Conservation (phyloP, 2,797 vertebrate species). For the Dipus sagitta region DNA sequence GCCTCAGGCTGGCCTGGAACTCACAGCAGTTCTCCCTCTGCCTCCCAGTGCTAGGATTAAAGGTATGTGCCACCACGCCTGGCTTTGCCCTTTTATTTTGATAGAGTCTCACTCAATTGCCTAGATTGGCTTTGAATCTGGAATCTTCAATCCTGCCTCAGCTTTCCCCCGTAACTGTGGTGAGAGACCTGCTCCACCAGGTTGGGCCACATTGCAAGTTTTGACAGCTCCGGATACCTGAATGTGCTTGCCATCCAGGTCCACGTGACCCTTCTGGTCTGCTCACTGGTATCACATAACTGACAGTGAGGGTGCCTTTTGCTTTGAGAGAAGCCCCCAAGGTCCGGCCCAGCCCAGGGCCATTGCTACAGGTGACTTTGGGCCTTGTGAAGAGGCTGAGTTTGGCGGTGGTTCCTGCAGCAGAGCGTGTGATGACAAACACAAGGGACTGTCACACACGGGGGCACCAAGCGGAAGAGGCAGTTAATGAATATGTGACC, state of each 20-base stretch:
- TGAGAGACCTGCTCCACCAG: too few species aligned
- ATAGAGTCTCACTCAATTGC: too few species aligned
- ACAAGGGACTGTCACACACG: background rate
- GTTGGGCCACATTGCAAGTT: background rate
- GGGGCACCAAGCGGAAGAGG: background rate
- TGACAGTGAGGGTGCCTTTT: background rate
- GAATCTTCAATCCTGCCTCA: too few species aligned
- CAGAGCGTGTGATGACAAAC: background rate
- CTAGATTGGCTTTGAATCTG: too few species aligned
- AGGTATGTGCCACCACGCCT: too few species aligned
- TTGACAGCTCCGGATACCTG: background rate
- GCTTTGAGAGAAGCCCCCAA: background rate
- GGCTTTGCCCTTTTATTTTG: too few species aligned
- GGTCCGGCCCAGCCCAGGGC: background rate
- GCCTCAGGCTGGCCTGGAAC: too few species aligned
- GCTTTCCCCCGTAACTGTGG: too few species aligned
- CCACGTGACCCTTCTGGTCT: background rate
- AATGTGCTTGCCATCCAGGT: background rate
- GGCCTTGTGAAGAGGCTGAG: background rate
- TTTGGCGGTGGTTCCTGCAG: too few species aligned
- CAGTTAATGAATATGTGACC: conserved; percentile 23
- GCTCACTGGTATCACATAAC: background rate
- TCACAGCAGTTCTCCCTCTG: too few species aligned
- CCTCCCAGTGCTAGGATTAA: too few species aligned
- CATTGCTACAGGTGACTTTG: background rate